These are phyloP conservation scores for Oconnorella tubifera DNA, from an alignment of 2,888 invertebrate species.

Conservation along the genomic window DNA sequence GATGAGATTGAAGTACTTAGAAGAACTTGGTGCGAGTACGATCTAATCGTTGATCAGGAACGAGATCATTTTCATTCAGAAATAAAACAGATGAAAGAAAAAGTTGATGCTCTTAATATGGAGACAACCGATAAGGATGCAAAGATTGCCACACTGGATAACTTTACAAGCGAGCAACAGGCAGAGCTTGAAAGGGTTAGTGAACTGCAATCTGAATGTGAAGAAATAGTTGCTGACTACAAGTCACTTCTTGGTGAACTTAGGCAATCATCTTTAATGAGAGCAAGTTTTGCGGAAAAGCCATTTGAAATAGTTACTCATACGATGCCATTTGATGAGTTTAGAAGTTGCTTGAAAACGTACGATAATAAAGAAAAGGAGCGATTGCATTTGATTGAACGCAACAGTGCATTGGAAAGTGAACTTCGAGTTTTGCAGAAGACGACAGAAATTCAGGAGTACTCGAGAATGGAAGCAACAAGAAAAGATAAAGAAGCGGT, in stretches of 20 bases:
- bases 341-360: neutral
- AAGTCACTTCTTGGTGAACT: neutral
- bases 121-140: neutral
- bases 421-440: neutral
- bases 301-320: neutral
- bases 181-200: slow-evolving; percentile 5
- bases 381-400: neutral
- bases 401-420: neutral
- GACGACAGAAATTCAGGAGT: too few relatives aligned
- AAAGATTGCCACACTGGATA: neutral
- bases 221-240: slow-evolving; percentile 10
- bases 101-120: neutral
- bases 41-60: neutral
- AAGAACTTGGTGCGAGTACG: neutral
- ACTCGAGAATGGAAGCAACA: neutral
- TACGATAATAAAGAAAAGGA: slow-evolving; percentile 7
- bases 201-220: slow-evolving; percentile 4
- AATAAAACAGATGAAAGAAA: neutral
- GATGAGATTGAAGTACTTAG: slow-evolving; percentile 1
- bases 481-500: neutral
- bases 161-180: neutral
- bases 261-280: neutral
- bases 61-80: neutral
- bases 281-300: neutral
- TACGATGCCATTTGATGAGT: slow-evolving; percentile 1